Base-by-base conservation (phyloP, 1,140 invertebrate genomes). In the Anthonomus grandis region DNA sequence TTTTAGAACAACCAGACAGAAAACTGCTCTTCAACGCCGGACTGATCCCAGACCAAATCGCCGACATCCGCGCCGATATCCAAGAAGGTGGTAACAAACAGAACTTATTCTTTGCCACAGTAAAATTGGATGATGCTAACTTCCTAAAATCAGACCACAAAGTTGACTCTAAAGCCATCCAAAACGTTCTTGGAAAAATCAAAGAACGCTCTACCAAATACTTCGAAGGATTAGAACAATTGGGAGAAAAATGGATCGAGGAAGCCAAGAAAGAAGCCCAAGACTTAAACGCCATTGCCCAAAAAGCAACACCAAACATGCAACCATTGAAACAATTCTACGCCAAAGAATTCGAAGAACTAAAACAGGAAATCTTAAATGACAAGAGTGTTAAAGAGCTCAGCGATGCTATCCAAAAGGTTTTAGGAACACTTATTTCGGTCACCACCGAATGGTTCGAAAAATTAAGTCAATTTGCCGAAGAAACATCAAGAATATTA, bases 301-400 rank as follows among this genome's bases (percentile, higher is more conserved):
- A 83, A 37, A 80, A 80, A 34, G 77, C 82, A 1, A 64, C 76
- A 36, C 85, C 85, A 0, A 83, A 83, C 59, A 66, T 85, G 4
- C 77, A 81, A 38, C 76, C 82, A 2, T 57, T 86, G 0, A 63
- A 76, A 5, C 75, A 79, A 1, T 79, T 79, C 34, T 86, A 84
- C 66, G 67, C 77, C 13, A 66, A 72, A 0, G 85, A 88, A 69
- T 23, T 85, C 1, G 72, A 78, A 9, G 81, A 81, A 57, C 62
- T 90, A 2, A 74, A 81, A 27, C 71, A 82, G 4, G 88, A 90
- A 64, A 69, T 90, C 0, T 70, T 79, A 19, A 76, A 76, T 18
- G 87, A 89, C 64, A 80, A 85, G 49, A 77, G 79, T 1, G 62
- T 89, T 23, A 79, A 85, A 63, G 79, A 86, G 54, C 75, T 86